These are phyloP conservation scores for Fregetta grallaria DNA, from an alignment of 2,113 vertebrate genomes.

Conservation along the genomic window DNA sequence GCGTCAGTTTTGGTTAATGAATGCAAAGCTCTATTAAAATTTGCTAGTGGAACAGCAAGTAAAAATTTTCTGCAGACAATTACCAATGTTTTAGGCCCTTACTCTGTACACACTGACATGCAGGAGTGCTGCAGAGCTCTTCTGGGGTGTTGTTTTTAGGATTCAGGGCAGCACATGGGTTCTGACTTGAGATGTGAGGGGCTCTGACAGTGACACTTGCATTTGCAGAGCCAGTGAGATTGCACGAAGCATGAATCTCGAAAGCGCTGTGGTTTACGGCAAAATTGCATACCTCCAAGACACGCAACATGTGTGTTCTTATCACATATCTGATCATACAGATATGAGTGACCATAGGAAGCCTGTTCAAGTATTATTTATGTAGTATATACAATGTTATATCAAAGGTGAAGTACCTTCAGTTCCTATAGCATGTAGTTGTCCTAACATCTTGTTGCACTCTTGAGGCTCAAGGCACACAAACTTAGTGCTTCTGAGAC, in stretches of 20 bases:
- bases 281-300: background rate
- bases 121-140: background rate
- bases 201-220: background rate
- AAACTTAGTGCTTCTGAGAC: background rate
- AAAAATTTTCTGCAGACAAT: background rate
- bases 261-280: background rate
- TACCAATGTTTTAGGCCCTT: background rate
- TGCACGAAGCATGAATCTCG: background rate
- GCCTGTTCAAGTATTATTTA: background rate
- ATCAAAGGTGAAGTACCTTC: background rate
- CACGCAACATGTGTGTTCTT: background rate
- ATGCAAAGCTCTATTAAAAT: background rate
- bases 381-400: background rate
- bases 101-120: fast-evolving
- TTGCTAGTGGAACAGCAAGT: background rate
- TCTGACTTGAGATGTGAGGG: background rate
- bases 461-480: background rate
- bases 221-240: background rate
- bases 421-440: background rate
- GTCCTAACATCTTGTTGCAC: background rate
- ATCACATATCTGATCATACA: background rate
- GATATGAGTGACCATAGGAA: background rate
- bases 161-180: background rate
- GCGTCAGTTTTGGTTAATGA: background rate
- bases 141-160: background rate